Evolutionary conservation across 2,888 invertebrate species (phyloP).

Genomic region (Nomada lathburiana): DNA sequence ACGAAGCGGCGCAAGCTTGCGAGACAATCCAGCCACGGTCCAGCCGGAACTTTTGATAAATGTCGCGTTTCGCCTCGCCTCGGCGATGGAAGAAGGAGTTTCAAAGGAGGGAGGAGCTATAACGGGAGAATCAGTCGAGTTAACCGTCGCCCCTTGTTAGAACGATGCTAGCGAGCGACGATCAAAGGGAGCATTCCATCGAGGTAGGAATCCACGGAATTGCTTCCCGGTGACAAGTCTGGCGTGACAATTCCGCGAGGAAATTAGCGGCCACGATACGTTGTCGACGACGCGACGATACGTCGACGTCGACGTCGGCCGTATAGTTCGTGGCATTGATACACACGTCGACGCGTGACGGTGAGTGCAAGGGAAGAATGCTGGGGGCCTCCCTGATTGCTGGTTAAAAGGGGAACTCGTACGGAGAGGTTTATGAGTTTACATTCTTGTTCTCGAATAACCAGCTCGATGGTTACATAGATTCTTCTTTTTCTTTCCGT

Average conservation of each 20-base stretch:
- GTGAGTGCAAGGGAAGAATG: conserved; percentile 30
- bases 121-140: conserved; percentile 55
- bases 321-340: conserved; percentile 34
- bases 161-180: conserved; percentile 67
- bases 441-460: background rate
- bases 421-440: background rate
- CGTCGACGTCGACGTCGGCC: conserved; percentile 47
- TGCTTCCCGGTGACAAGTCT: conserved; percentile 72
- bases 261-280: conserved; percentile 70
- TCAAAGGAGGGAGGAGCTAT: conserved; percentile 58
- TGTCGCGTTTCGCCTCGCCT: conserved; percentile 35
- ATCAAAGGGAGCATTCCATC: conserved; percentile 77
- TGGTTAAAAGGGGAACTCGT: conserved; percentile 5
- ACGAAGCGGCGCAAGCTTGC: background rate
- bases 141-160: conserved; percentile 69
- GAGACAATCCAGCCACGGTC: conserved; percentile 19
- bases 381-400: conserved; percentile 28
- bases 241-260: conserved; percentile 70
- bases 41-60: conserved; percentile 58
- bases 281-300: conserved; percentile 34
- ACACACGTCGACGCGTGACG: conserved; percentile 37
- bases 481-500: too few species aligned
- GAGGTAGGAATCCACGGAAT: conserved; percentile 76
- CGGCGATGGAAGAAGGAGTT: conserved; percentile 28
- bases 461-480: too few species aligned